Conservation (phyloP, 1,140 invertebrate genomes). For the Mesaphorura yosii region DNA sequence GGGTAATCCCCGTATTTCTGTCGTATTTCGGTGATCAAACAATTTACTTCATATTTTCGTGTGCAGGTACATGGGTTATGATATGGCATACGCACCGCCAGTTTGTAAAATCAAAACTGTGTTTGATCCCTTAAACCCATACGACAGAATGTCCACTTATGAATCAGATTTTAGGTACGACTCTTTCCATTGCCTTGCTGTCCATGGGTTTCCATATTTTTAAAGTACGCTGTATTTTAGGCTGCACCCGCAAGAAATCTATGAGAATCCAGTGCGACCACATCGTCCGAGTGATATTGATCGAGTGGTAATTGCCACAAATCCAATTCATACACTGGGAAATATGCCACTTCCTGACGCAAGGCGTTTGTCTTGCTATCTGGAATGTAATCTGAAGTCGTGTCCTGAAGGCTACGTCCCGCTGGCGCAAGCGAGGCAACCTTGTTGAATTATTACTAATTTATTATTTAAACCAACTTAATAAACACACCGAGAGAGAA, state of each 20-base stretch:
- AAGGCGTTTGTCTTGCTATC: slow-evolving; percentile 14
- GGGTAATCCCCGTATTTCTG: slow-evolving; percentile 5
- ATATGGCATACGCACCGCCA: slow-evolving; percentile 17
- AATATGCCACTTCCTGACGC: slow-evolving; percentile 15
- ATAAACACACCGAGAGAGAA: too few relatives aligned
- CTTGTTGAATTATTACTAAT: too few relatives aligned
- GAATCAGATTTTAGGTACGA: slow-evolving; percentile 20
- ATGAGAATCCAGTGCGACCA: slow-evolving; percentile 12
- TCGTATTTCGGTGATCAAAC: background rate
- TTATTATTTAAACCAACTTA: too few relatives aligned
- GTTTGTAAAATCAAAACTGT: slow-evolving; percentile 28
- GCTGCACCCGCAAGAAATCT: slow-evolving; percentile 11
- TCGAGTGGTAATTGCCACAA: slow-evolving; percentile 16
- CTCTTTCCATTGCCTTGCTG: background rate
- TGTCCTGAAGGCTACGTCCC: too few relatives aligned
- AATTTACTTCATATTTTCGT: slow-evolving; percentile 2
- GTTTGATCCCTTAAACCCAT: slow-evolving; percentile 16
- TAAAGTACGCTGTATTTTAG: slow-evolving; percentile 7
- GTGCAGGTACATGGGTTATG: slow-evolving; percentile 16
- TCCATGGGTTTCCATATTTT: background rate
- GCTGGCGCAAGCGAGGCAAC: too few relatives aligned
- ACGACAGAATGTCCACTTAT: slow-evolving; percentile 21
- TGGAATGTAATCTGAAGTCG: slow-evolving; percentile 9
- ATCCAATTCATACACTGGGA: slow-evolving; percentile 21
- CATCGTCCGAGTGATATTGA: slow-evolving; percentile 11